phyloP scores from a whole-genome alignment of 1,140 invertebrate species.

The Theocolax elegans region DNA sequence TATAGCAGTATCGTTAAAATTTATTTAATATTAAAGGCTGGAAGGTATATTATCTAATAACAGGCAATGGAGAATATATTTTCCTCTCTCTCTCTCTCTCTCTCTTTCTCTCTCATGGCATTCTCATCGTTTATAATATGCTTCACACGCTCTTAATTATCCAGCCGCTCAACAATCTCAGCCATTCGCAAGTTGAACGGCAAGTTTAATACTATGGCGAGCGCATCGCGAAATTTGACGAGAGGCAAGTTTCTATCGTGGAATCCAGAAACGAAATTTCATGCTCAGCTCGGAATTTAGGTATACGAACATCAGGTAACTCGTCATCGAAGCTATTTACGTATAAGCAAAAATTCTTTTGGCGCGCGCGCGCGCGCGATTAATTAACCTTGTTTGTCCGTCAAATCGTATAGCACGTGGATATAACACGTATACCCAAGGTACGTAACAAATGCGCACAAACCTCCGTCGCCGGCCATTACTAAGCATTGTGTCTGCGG shows the following conservation, averaged over 20 bases:
- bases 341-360: conserved; percentile 3
- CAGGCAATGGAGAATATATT: too few relatives aligned
- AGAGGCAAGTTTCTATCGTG: background rate
- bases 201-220: conserved; percentile 3
- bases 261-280: too few relatives aligned
- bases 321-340: too few relatives aligned
- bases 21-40: too few relatives aligned
- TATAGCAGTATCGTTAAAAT: too few relatives aligned
- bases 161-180: conserved; percentile 12
- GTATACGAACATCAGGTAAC: too few relatives aligned
- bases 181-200: background rate
- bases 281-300: background rate
- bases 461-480: conserved; percentile 51
- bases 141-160: conserved; percentile 6
- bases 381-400: conserved; percentile 63
- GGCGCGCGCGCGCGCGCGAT: conserved; percentile 45
- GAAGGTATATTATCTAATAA: background rate
- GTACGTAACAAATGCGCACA: conserved; percentile 54
- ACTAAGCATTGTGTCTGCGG: conserved; percentile 64
- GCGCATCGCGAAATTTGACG: conserved; percentile 11
- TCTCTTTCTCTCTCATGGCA: too few relatives aligned
- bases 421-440: conserved; percentile 35
- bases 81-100: too few relatives aligned
- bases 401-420: conserved; percentile 54
- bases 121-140: background rate